Evolutionary conservation across 2,797 vertebrate genomes (phyloP).

Genomic region (Dendrocincla tyrannina): DNA sequence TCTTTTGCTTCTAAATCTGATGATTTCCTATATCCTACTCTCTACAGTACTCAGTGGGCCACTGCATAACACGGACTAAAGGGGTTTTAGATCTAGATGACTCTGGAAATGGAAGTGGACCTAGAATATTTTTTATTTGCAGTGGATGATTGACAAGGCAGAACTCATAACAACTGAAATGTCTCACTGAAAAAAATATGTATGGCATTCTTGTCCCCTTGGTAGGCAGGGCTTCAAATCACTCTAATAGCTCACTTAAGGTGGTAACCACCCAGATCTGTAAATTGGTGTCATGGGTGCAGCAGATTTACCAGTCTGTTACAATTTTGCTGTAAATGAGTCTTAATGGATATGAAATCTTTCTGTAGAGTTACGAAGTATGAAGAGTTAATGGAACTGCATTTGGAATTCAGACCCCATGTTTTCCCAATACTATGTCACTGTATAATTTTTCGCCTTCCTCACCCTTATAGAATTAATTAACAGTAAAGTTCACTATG

Average conservation of each 20-base stretch:
- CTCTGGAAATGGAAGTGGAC: not conserved
- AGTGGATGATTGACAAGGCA: not conserved
- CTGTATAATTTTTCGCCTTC: not conserved
- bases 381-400: not conserved
- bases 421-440: not conserved
- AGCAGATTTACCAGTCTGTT: not conserved
- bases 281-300: not conserved
- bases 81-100: not conserved
- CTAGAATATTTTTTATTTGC: not conserved
- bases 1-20: not conserved
- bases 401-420: not conserved
- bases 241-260: not conserved
- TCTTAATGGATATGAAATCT: not conserved
- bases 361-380: not conserved
- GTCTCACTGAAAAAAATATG: not conserved
- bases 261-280: not conserved
- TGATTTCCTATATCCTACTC: not conserved
- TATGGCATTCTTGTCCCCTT: not conserved
- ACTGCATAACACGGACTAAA: not conserved
- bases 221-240: not conserved
- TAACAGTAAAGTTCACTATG: not conserved
- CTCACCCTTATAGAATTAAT: not conserved
- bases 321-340: not conserved
- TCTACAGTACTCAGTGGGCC: not conserved
- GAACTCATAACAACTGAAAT: not conserved